These are phyloP conservation scores for Xiphydria camelus DNA, from an alignment of 2,888 invertebrate genomes.

Conservation along the genomic window DNA sequence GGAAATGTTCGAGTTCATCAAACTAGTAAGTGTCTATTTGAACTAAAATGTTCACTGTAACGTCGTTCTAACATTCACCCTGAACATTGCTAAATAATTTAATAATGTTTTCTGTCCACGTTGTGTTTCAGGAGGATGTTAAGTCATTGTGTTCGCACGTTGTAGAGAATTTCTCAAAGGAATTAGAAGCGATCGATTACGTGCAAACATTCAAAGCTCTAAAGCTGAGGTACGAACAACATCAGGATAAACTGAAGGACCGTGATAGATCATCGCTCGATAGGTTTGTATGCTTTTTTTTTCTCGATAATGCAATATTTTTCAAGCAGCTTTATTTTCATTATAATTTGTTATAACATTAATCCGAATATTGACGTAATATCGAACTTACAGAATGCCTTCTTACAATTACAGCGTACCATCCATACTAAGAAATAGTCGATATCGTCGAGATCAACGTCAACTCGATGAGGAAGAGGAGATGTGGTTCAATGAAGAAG, in stretches of 20 bases:
- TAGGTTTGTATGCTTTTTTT: conserved; percentile 60
- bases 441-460: conserved; percentile 89
- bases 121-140: conserved; percentile 72
- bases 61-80: no score
- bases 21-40: conserved; percentile 71
- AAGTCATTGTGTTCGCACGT: conserved; percentile 90
- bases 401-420: conserved; percentile 65
- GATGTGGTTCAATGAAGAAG: conserved; percentile 98
- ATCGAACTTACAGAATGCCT: no score
- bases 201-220: conserved; percentile 97
- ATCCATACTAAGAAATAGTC: conserved; percentile 76
- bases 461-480: conserved; percentile 97
- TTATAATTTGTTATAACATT: no score
- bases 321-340: no score
- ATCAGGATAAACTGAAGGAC: conserved; percentile 88
- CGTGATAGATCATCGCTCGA: conserved; percentile 76
- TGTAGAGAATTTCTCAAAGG: conserved; percentile 94
- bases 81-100: no score
- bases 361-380: no score
- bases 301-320: background rate
- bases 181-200: conserved; percentile 93
- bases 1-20: conserved; percentile 99
- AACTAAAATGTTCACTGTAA: no score
- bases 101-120: no score
- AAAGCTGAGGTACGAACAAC: conserved; percentile 86